Percentiles rank a stretch among this genome's conserved stretches.
phyloP scores from a whole-genome alignment of 2,888 invertebrate genomes.

The Erebia ligea region DNA sequence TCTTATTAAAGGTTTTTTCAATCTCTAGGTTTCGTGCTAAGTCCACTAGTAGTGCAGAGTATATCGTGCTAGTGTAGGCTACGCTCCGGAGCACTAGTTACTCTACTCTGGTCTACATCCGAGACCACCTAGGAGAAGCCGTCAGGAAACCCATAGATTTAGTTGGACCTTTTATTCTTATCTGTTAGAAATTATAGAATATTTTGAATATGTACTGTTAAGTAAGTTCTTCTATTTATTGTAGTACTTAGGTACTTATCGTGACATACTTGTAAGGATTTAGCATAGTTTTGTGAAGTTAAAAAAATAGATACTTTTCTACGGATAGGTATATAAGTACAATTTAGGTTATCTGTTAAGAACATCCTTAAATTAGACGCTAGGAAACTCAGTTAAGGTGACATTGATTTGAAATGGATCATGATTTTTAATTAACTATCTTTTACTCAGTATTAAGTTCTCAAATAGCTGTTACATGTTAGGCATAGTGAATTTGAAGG shows the following conservation, averaged over 20 bases:
- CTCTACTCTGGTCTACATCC: constrained; percentile 77
- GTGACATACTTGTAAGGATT: constrained; percentile 75
- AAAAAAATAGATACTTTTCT: constrained; percentile 62
- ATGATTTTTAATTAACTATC: constrained; percentile 65
- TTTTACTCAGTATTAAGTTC: constrained; percentile 79
- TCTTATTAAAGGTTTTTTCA: constrained; percentile 79
- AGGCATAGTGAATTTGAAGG: constrained; percentile 52
- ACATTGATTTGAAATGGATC: constrained; percentile 60
- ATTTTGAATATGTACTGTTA: constrained; percentile 74
- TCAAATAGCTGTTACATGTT: constrained; percentile 74
- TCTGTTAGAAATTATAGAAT: constrained; percentile 70
- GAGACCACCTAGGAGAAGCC: constrained; percentile 80
- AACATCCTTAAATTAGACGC: constrained; percentile 64
- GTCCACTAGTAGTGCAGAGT: constrained; percentile 83
- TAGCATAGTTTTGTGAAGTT: constrained; percentile 67
- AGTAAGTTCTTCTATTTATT: constrained; percentile 82
- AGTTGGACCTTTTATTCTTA: constrained; percentile 70
- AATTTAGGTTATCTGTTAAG: constrained; percentile 75
- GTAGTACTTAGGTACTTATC: constrained; percentile 80
- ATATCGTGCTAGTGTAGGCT: constrained; percentile 82
- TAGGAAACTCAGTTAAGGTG: constrained; percentile 66
- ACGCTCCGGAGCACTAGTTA: constrained; percentile 83
- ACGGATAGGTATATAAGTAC: constrained; percentile 70
- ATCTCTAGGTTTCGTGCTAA: constrained; percentile 84
- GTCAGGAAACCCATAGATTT: constrained; percentile 76